Conservation (phyloP, 2,888 invertebrate genomes). For the Agrochola lota region DNA sequence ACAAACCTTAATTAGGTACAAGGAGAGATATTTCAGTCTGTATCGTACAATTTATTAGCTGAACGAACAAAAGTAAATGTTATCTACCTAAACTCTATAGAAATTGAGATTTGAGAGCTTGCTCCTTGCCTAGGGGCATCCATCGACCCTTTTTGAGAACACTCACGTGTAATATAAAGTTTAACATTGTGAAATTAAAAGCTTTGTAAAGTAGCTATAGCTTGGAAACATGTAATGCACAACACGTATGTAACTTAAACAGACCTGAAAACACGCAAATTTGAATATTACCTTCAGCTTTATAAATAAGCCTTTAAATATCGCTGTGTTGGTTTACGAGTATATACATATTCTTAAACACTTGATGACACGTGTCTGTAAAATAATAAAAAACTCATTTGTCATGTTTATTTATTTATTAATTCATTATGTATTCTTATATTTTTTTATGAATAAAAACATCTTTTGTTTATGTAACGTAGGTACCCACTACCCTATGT, state of each 20-base stretch:
- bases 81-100: constrained; percentile 42
- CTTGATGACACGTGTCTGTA: neutral
- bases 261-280: neutral
- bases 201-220: neutral
- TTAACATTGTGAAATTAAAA: constrained; percentile 19
- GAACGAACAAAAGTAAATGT: constrained; percentile 57
- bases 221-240: neutral
- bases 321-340: neutral
- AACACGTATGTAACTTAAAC: neutral
- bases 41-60: constrained; percentile 55
- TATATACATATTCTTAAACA: neutral
- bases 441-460: neutral
- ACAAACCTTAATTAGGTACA: constrained; percentile 29
- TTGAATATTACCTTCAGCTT: neutral
- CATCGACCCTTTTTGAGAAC: constrained; percentile 26
- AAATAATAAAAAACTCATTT: neutral
- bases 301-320: neutral
- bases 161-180: constrained; percentile 8
- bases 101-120: constrained; percentile 25
- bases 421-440: neutral
- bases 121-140: constrained; percentile 28
- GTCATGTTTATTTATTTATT: neutral
- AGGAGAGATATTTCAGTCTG: constrained; percentile 34
- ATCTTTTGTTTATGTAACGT: neutral
- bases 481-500: no score